Base-by-base conservation (phyloP, 2,888 invertebrate genomes). In the Cantharis rustica region DNA sequence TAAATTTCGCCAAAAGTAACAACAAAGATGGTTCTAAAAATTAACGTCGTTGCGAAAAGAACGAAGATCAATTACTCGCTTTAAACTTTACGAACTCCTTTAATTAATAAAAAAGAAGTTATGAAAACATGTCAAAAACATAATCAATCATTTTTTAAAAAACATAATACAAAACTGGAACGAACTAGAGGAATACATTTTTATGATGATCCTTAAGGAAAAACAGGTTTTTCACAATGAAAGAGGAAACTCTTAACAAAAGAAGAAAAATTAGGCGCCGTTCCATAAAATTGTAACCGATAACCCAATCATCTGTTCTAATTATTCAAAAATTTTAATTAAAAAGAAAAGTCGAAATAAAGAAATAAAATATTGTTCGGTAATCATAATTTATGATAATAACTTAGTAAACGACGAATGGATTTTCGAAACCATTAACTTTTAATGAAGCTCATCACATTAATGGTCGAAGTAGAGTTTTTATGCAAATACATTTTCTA, bases 71-170 rank as follows among this genome's bases (percentile, higher is more conserved):
- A 69, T 66, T 66, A 73, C 63, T 62, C 73, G 73, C 47, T 73
- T 69, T 69, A 69, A 69, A 73, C 63, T 73, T 73, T 47, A 20
- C 63, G 31, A 69, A 73, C 69, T 66, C 73, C 31, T 73, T 73
- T 73, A 73, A 73, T 73, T 73, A 73, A 69, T 63, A 73, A 73
- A 73, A 69, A 61, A 73, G 47, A 68, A 69, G 73, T 69, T 73
- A 69, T 61, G 63, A 69, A 68, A 69, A 73, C 73, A 73, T 20
- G 73, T 69, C 73, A 62, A 68, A 73, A 69, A 69, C 47, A 73
- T 73, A 73, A 73, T 73, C 73, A 69, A 73, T 73, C 73, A 69
- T 63, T 17, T 68, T 27, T 69, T 47, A n/a, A 47, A 61, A 69
- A 73, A 63, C 69, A 69, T 16, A 69, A 62, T 61, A 31, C 47